A percentile compares a stretch with the other conserved stretches of the same genome.
Evolutionary conservation across 2,113 vertebrate genomes (phyloP).

Genomic region (Leucoraja erinaceus): DNA sequence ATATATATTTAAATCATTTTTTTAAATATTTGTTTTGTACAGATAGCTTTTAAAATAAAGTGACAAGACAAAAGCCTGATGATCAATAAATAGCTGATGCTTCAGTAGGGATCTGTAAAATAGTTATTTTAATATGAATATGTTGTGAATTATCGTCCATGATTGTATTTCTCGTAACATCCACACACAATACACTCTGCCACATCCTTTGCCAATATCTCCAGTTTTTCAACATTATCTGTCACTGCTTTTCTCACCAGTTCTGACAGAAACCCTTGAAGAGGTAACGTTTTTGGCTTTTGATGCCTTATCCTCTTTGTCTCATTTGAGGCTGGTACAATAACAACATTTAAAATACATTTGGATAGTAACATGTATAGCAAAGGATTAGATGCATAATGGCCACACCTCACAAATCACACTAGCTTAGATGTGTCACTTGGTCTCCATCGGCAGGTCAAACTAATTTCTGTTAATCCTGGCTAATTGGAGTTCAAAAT

Average conservation of each 20-base stretch:
- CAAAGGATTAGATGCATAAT: no score
- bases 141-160: neutral
- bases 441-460: no score
- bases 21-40: neutral
- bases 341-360: no score
- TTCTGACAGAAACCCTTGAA: neutral
- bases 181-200: neutral
- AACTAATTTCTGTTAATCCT: no score
- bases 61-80: neutral
- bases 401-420: no score
- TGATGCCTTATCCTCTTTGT: neutral
- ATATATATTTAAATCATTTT: neutral
- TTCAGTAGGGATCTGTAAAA: neutral
- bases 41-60: neutral
- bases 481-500: no score
- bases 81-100: neutral
- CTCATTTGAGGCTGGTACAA: neutral
- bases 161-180: neutral
- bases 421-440: no score
- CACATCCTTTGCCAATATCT: neutral
- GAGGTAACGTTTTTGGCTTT: neutral
- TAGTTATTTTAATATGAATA: neutral
- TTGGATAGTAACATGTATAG: no score
- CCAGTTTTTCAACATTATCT: neutral
- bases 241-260: neutral